Base-by-base conservation (phyloP, 1,140 invertebrate species). In the Condylostylus longicornis region DNA sequence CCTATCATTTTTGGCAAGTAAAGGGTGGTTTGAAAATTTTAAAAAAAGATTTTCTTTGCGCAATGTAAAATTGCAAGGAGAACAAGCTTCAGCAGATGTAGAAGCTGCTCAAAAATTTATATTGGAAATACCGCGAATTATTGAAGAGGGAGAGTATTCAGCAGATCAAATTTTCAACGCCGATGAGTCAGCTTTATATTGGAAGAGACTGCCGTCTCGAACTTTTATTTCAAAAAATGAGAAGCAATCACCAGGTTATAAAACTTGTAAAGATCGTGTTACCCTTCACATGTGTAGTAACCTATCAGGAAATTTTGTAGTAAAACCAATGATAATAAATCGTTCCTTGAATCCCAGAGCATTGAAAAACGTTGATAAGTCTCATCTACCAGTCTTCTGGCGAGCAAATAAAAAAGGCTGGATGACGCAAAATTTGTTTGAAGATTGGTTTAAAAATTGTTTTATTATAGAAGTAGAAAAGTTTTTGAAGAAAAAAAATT, bases 161-260 rank as follows among this genome's bases (percentile, higher is more conserved):
- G 36, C 47, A 19, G 42, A 65, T 39, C 56, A 62, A 44, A 48
- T 65, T 33, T 63, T 64, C 45, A 64, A 58, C 47, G 47, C 49
- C 27, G 46, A 62, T 44, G 58, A 67, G 47, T 62, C 54, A 31
- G 54, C 45, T 22, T 41, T 66, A 5, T 65, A 53, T 47, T 66
- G 64, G 60, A 66, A 65, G 48, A 64, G 48, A 45, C 62, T 67
- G 56, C 59, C 63, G 35, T 50, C 45, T 42, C 41, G 50, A 41
- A 64, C 58, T 34, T 64, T 53, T 65, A n/a, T 39, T 45, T 50
- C 43, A 46, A 43, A 32, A 21, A 40, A 7, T 12, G 19, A 36
- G 35, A 48, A 44, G 13, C 30, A 13, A 28, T 21, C 38, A 18
- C 47, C 48, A 10, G 58, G 53, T 19, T 54, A 49, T 42, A 63